Conservation (phyloP, 1,140 invertebrate species). For the Platyura marginata region DNA sequence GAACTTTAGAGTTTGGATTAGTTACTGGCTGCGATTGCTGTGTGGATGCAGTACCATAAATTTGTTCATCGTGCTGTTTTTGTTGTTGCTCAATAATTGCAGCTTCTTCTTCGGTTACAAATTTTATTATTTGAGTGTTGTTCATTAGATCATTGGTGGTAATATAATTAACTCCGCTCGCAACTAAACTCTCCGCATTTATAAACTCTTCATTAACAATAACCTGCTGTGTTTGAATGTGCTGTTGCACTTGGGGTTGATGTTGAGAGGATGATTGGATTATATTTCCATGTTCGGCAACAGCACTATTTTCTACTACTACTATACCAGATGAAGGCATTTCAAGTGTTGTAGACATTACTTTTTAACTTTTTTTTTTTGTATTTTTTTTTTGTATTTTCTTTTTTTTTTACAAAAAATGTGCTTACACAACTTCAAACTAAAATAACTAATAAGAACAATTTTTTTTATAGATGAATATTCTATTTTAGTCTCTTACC, state of each 20-base stretch:
- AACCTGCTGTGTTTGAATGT: neutral
- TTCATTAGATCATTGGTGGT: conserved; percentile 11
- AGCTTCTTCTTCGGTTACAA: conserved; percentile 18
- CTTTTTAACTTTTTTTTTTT: neutral
- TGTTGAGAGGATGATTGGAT: neutral
- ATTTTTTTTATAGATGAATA: neutral
- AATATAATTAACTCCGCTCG: conserved; percentile 1
- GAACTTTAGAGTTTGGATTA: neutral
- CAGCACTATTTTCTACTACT: conserved; percentile 7
- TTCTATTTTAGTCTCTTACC: neutral
- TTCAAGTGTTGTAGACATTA: conserved; percentile 1
- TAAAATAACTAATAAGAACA: neutral
- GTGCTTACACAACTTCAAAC: neutral
- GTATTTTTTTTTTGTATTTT: neutral
- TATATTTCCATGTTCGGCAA: neutral
- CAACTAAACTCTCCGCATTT: neutral
- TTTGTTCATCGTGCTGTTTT: neutral
- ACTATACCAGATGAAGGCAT: conserved; percentile 8
- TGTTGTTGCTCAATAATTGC: conserved; percentile 12
- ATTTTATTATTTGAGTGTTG: conserved; percentile 20
- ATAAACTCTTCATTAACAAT: conserved; percentile 1
- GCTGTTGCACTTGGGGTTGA: neutral
- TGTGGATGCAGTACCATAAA: neutral
- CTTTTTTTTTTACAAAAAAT: neutral
- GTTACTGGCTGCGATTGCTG: conserved; percentile 11